phyloP scores from a whole-genome alignment of 2,888 invertebrate genomes.

The Conchocele bisecta region DNA sequence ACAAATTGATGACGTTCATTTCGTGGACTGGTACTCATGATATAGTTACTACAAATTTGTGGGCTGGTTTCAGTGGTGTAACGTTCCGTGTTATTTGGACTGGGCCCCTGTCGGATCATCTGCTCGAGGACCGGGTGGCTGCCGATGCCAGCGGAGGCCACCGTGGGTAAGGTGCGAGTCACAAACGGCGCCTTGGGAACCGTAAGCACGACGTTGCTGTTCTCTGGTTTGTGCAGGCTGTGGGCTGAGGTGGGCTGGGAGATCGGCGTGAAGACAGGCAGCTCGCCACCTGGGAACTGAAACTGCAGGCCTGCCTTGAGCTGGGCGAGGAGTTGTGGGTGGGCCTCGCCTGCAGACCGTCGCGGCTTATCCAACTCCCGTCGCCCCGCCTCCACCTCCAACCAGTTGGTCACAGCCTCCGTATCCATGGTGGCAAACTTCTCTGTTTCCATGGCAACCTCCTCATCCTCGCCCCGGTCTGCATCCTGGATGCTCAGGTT shows the following conservation, averaged over 20 bases:
- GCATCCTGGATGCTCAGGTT: slow-evolving; percentile 41
- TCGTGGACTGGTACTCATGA: no score
- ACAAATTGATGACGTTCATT: no score
- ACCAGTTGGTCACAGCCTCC: background rate
- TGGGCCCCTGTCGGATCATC: no score
- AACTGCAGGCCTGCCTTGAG: slow-evolving; percentile 65
- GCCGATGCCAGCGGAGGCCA: no score
- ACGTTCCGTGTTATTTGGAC: no score
- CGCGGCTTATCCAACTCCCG: slow-evolving; percentile 42
- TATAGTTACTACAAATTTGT: no score
- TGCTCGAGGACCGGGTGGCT: no score
- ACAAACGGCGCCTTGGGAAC: slow-evolving; percentile 45
- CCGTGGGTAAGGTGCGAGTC: slow-evolving; percentile 22
- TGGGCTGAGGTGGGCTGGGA: background rate
- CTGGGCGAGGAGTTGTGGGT: slow-evolving; percentile 77
- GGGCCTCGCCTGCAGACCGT: slow-evolving; percentile 72
- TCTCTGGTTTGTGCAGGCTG: background rate
- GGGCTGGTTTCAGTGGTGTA: no score
- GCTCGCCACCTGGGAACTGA: slow-evolving; percentile 20
- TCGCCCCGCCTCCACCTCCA: background rate
- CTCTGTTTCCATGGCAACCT: slow-evolving; percentile 16
- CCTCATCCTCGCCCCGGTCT: slow-evolving; percentile 41
- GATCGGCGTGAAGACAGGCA: slow-evolving; percentile 16
- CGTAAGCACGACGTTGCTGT: slow-evolving; percentile 35
- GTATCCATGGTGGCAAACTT: background rate